Percentiles rank a stretch among this genome's conserved stretches.
Evolutionary conservation across 2,888 invertebrate genomes (phyloP).

Genomic region (Leucozona laternaria): DNA sequence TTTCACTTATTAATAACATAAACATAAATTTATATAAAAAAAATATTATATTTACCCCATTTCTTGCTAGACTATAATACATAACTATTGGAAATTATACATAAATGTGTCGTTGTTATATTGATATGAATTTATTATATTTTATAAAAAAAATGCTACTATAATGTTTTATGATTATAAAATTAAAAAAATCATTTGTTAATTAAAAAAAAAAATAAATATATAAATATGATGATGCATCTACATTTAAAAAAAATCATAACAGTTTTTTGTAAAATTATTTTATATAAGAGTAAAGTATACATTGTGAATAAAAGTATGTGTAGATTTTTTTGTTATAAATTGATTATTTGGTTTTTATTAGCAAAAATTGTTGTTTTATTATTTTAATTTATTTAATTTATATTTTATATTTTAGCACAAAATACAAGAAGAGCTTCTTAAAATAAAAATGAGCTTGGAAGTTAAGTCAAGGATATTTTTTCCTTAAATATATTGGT

Average conservation of each 20-base stretch:
- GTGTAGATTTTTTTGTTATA: slow-evolving; percentile 71
- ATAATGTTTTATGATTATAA: slow-evolving; percentile 43
- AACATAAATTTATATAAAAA: slow-evolving; percentile 2
- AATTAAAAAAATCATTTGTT: slow-evolving; percentile 50
- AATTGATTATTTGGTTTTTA: slow-evolving; percentile 27
- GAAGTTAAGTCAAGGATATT: too few relatives aligned
- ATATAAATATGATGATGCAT: slow-evolving; percentile 12
- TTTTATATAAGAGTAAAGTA: slow-evolving; percentile 64
- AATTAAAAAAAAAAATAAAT: slow-evolving; percentile 33
- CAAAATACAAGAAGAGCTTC: background rate
- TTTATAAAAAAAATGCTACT: slow-evolving; percentile 62
- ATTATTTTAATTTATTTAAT: background rate
- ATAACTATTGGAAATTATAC: slow-evolving; percentile 33
- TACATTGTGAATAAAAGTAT: slow-evolving; percentile 70
- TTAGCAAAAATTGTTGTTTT: slow-evolving; percentile 15
- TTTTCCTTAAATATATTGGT: too few relatives aligned
- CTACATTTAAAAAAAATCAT: slow-evolving; percentile 53
- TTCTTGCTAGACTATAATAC: slow-evolving; percentile 61
- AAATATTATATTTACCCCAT: slow-evolving; percentile 49
- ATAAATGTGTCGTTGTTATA: slow-evolving; percentile 68
- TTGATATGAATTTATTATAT: slow-evolving; percentile 73
- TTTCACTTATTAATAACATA: slow-evolving; percentile 53
- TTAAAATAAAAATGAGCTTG: too few relatives aligned
- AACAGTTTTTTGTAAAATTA: slow-evolving; percentile 66
- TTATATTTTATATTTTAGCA: background rate